phyloP scores from a whole-genome alignment of 2,888 invertebrate genomes.

The Cecidostiba fungosa region DNA sequence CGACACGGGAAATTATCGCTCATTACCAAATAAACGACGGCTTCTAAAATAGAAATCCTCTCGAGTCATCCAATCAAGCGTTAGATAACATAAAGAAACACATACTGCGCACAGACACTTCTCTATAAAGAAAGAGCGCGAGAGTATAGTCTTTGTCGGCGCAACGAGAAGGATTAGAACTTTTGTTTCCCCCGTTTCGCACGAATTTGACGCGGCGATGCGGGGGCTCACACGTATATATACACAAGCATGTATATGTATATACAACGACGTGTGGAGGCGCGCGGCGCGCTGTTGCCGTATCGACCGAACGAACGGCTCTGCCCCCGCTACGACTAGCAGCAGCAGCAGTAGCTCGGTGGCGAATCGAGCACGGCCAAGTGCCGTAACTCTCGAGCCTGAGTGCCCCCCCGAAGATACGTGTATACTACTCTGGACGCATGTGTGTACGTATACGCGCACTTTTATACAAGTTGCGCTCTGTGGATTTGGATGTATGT shows the following conservation, averaged over 20 bases:
- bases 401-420: conserved; percentile 5
- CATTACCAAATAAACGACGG: conserved; percentile 36
- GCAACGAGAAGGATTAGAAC: neutral
- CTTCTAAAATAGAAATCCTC: conserved; percentile 5
- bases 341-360: conserved; percentile 35
- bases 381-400: conserved; percentile 57
- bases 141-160: neutral
- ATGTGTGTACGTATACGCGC: neutral
- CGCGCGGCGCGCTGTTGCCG: conserved; percentile 77
- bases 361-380: conserved; percentile 63
- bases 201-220: conserved; percentile 25
- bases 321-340: conserved; percentile 46
- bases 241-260: conserved; percentile 20
- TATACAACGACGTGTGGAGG: conserved; percentile 59
- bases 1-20: conserved; percentile 63
- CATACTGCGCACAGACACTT: neutral
- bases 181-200: neutral
- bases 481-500: neutral
- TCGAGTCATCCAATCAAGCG: neutral
- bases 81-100: neutral
- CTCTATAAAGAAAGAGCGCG: neutral
- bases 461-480: neutral
- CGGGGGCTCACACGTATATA: neutral
- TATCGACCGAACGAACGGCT: conserved; percentile 77
- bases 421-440: neutral